phyloP scores from a whole-genome alignment of 2,888 invertebrate species.

The Dendrolimus pini region DNA sequence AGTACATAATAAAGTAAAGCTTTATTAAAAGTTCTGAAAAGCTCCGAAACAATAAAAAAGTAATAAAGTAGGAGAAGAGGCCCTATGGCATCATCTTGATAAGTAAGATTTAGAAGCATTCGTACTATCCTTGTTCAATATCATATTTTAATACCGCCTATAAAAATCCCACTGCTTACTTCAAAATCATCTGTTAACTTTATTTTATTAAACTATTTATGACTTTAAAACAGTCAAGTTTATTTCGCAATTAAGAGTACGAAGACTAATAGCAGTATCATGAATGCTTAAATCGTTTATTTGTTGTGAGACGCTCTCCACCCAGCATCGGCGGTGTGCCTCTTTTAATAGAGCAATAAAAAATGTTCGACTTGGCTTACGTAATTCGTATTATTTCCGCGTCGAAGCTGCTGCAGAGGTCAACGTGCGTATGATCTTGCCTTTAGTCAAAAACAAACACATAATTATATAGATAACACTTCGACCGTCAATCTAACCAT shows the following conservation, averaged over 20 bases:
- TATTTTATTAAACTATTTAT: no score
- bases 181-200: no score
- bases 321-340: constrained; percentile 64
- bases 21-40: no score
- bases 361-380: constrained; percentile 73
- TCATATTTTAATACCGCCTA: no score
- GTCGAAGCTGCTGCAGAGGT: constrained; percentile 57
- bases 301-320: constrained; percentile 59
- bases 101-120: no score
- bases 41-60: no score
- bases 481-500: neutral
- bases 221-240: constrained; percentile 34
- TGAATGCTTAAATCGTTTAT: constrained; percentile 53
- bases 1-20: no score
- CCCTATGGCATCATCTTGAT: no score
- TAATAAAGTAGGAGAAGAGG: no score
- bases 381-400: constrained; percentile 74
- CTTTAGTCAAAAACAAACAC: constrained; percentile 3
- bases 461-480: constrained; percentile 1
- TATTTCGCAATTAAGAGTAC: constrained; percentile 49
- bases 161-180: no score
- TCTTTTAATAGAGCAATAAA: constrained; percentile 74
- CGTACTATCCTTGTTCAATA: no score
- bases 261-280: constrained; percentile 50
- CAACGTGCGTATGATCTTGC: constrained; percentile 53